Evolutionary conservation across 2,797 vertebrate genomes (phyloP).

Genomic region (Helarctos malayanus): DNA sequence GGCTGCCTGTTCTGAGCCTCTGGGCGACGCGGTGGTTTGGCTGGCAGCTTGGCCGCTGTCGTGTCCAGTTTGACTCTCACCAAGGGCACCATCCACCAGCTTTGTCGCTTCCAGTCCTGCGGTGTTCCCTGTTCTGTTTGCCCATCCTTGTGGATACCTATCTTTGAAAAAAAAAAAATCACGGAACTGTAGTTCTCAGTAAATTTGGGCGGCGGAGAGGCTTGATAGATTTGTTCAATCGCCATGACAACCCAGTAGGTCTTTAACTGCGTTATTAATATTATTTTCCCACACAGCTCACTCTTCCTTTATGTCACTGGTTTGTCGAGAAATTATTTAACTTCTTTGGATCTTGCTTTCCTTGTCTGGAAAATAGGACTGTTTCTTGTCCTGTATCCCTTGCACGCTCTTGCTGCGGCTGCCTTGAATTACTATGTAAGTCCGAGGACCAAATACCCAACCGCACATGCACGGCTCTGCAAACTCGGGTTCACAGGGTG

Average conservation of each 20-base stretch:
- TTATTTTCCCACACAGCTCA: neutral
- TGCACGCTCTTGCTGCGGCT: neutral
- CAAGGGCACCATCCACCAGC: accelerated
- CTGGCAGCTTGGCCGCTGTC: neutral
- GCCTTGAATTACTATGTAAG: neutral
- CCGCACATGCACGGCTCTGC: neutral
- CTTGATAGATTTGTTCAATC: neutral
- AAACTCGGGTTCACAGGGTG: neutral
- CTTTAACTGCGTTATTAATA: slow-evolving; percentile 32
- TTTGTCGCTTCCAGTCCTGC: neutral
- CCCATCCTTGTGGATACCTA: neutral
- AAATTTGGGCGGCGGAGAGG: neutral
- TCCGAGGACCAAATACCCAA: neutral
- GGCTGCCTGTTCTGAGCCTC: neutral
- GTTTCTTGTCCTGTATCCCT: neutral
- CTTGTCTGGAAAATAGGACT: neutral
- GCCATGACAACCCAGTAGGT: neutral
- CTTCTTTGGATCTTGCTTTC: neutral
- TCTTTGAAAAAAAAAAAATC: neutral
- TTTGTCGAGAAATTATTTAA: neutral
- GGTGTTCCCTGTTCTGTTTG: neutral
- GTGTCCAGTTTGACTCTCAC: neutral
- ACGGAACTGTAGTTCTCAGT: neutral
- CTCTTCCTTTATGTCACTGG: neutral
- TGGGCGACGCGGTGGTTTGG: neutral